Evolutionary conservation across 2,113 vertebrate genomes (phyloP).

Genomic region (Mobula birostris): DNA sequence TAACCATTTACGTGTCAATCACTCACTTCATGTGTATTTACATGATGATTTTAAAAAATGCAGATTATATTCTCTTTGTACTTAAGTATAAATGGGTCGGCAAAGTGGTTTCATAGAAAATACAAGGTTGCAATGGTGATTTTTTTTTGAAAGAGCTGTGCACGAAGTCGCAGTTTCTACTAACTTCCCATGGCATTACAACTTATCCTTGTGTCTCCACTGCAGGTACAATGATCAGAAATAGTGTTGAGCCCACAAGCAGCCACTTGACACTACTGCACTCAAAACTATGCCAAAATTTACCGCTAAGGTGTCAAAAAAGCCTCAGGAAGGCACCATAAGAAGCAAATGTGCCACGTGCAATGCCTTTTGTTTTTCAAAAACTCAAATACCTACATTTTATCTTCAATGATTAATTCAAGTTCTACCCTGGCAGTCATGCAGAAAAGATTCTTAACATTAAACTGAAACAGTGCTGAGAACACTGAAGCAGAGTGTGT

Average conservation of each 20-base stretch:
- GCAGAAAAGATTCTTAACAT: conserved; percentile 22
- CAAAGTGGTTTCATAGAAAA: not conserved
- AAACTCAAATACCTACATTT: not conserved
- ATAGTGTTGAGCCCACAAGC: not conserved
- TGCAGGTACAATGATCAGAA: not conserved
- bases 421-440: conserved; percentile 9
- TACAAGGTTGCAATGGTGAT: too few species aligned
- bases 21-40: not conserved
- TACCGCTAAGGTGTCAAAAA: not conserved
- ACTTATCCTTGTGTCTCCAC: not conserved
- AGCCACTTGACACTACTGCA: not conserved
- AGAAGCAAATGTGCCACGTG: not conserved
- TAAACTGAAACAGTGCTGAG: conserved; percentile 29
- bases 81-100: not conserved
- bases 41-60: not conserved
- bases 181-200: not conserved
- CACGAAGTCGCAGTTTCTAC: too few species aligned
- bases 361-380: not conserved
- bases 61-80: not conserved
- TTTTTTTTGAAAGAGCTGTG: not conserved
- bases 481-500: not conserved
- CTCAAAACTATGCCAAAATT: not conserved
- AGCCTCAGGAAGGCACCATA: not conserved
- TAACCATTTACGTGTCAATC: not conserved
- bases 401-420: conserved; percentile 26